phyloP scores from a whole-genome alignment of 92 coral and sea anemone genomes.

The Heteractis magnifica region DNA sequence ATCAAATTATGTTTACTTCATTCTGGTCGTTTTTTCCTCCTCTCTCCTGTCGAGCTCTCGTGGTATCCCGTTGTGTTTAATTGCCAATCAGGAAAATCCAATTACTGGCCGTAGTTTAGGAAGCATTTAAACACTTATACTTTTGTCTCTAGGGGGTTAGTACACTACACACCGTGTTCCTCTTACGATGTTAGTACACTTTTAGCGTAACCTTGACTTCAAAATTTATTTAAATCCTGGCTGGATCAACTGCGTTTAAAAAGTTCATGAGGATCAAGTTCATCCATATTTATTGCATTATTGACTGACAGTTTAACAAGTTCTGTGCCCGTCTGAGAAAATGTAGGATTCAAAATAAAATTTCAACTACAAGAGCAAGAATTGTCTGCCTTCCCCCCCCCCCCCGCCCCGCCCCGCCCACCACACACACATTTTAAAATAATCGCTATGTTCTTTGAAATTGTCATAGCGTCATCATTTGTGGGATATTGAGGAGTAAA shows the following conservation, averaged over 20 bases:
- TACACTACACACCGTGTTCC: not conserved
- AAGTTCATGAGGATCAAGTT: too few relatives aligned
- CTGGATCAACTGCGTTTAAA: not conserved
- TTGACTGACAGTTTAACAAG: too few relatives aligned
- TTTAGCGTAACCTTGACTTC: not conserved
- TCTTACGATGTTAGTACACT: not conserved
- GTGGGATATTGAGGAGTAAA: too few relatives aligned
- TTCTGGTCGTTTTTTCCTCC: not conserved
- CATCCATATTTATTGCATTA: too few relatives aligned
- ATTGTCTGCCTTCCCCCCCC: too few relatives aligned
- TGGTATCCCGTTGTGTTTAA: not conserved
- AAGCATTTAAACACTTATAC: slow-evolving; percentile 3
- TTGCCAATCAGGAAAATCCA: slow-evolving; percentile 11
- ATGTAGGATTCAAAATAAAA: too few relatives aligned
- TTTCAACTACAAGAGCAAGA: too few relatives aligned
- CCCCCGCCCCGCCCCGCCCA: too few relatives aligned
- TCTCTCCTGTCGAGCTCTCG: not conserved
- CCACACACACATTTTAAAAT: too few relatives aligned
- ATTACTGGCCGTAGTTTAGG: not conserved
- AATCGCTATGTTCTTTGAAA: too few relatives aligned
- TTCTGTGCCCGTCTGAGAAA: too few relatives aligned
- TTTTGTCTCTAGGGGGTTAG: slow-evolving; percentile 1
- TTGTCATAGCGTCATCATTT: too few relatives aligned
- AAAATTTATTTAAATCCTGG: not conserved
- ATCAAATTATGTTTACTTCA: not conserved